phyloP scores from a whole-genome alignment of 2,113 vertebrate genomes.

The Cranoglanis bouderius region DNA sequence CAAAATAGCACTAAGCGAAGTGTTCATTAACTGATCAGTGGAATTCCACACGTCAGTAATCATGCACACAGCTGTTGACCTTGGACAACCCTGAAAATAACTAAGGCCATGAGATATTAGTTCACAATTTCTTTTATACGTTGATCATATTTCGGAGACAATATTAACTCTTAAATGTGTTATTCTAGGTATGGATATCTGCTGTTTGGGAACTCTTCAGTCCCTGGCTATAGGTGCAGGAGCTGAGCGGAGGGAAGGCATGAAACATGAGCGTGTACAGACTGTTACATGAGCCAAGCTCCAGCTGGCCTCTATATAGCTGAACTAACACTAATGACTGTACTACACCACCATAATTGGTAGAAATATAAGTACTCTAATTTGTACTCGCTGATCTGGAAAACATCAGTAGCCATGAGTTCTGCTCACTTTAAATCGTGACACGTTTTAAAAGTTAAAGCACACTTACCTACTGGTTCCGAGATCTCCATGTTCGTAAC shows the following conservation, averaged over 20 bases:
- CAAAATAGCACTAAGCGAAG: slow-evolving; percentile 51
- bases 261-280: slow-evolving; percentile 54
- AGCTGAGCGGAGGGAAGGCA: slow-evolving; percentile 29
- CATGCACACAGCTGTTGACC: slow-evolving; percentile 52
- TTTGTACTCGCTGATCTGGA: background rate
- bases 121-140: background rate
- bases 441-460: background rate
- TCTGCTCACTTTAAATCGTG: background rate
- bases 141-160: background rate
- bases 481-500: slow-evolving; percentile 91
- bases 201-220: background rate
- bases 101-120: background rate
- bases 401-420: background rate
- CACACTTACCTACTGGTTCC: slow-evolving; percentile 85
- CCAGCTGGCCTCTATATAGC: slow-evolving; percentile 45
- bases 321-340: slow-evolving; percentile 26
- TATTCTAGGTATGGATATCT: background rate
- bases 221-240: slow-evolving; percentile 3
- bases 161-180: background rate
- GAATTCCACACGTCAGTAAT: slow-evolving; percentile 62
- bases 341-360: background rate
- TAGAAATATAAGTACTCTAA: background rate
- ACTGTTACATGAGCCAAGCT: slow-evolving; percentile 14
- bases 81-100: background rate
- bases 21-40: slow-evolving; percentile 50